Percentiles rank a stretch among this genome's conserved stretches.
phyloP scores from a whole-genome alignment of 2,797 vertebrate genomes.

The Acropternis orthonyx region DNA sequence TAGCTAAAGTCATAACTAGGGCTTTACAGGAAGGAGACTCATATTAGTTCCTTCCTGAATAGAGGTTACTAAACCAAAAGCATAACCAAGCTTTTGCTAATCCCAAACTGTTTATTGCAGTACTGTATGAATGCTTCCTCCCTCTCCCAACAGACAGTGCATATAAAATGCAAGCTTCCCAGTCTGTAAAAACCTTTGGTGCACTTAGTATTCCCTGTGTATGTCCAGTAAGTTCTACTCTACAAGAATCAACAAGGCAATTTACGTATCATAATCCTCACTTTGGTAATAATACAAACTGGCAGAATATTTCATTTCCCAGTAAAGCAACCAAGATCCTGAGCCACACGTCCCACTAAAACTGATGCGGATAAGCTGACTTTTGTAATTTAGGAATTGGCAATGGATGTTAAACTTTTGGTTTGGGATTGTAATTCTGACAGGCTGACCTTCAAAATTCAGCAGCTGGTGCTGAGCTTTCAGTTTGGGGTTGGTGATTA shows the following conservation, averaged over 20 bases:
- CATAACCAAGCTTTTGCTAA: not conserved
- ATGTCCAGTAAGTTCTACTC: not conserved
- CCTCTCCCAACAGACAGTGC: not conserved
- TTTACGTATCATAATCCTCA: not conserved
- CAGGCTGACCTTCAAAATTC: too few species aligned
- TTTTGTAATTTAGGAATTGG: too few species aligned
- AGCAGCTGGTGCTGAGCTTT: too few species aligned
- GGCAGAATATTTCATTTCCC: not conserved
- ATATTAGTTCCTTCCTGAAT: fast-evolving
- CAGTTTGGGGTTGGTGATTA: too few species aligned
- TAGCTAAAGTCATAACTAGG: not conserved
- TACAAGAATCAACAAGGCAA: fast-evolving
- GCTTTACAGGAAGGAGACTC: not conserved
- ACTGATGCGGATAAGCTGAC: too few species aligned
- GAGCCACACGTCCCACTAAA: not conserved
- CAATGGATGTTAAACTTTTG: too few species aligned
- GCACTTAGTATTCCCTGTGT: not conserved
- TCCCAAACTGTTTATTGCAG: not conserved
- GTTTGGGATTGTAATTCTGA: too few species aligned
- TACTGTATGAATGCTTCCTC: not conserved
- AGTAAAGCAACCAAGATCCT: not conserved
- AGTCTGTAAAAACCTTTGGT: not conserved
- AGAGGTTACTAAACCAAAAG: not conserved
- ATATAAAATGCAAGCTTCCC: not conserved
- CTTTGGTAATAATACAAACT: not conserved